A percentile compares a stretch with the other conserved stretches of the same genome.
These are phyloP conservation scores for Pantherophis vulpinus DNA, from an alignment of 2,797 vertebrate genomes.

Conservation along the genomic window DNA sequence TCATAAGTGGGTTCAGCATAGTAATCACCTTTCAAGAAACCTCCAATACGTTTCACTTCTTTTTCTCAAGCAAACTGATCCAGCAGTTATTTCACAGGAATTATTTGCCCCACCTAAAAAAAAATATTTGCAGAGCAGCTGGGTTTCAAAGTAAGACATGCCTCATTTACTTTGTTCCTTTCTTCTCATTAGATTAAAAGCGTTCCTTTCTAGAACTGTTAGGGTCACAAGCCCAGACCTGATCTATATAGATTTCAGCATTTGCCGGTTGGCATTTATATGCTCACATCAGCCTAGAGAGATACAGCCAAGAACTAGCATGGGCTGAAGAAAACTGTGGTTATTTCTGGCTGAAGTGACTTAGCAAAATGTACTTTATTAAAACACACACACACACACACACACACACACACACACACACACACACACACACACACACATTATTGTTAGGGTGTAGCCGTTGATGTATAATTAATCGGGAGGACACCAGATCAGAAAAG, in stretches of 20 bases:
- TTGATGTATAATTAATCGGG: neutral
- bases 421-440: no score
- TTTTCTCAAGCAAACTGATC: neutral
- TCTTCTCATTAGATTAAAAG: neutral
- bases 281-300: neutral
- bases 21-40: neutral
- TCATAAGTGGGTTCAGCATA: neutral
- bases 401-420: no score
- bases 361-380: neutral
- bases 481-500: neutral
- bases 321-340: neutral
- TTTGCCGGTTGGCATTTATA: neutral
- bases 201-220: neutral
- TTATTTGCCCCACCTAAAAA: neutral
- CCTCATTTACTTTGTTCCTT: neutral
- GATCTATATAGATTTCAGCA: neutral
- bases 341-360: neutral
- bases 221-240: neutral
- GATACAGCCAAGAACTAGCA: neutral
- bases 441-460: neutral
- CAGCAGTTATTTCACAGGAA: neutral
- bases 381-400: neutral
- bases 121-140: neutral
- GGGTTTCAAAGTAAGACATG: neutral
- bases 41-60: neutral